Evolutionary conservation across 1,140 invertebrate genomes (phyloP).

Genomic region (Plodia interpunctella): DNA sequence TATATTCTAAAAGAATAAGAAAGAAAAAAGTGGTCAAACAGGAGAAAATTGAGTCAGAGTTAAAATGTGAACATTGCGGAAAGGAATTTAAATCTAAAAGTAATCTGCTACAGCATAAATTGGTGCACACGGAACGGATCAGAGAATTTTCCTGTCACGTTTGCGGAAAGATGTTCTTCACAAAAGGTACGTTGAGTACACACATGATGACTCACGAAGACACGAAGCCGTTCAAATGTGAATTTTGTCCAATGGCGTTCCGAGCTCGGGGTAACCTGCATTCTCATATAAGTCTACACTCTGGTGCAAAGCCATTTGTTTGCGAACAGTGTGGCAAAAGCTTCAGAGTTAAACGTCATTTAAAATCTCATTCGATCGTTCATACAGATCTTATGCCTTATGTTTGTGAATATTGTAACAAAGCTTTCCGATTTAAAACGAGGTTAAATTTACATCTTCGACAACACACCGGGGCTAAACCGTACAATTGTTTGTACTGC

Average conservation of each 20-base stretch:
- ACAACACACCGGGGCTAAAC: conserved; percentile 81
- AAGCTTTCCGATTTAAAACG: conserved; percentile 84
- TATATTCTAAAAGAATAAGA: conserved; percentile 37
- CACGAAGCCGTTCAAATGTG: conserved; percentile 57
- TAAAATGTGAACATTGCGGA: conserved; percentile 55
- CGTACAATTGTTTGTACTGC: conserved; percentile 80
- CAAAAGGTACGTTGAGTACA: conserved; percentile 58
- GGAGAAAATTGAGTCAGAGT: conserved; percentile 26
- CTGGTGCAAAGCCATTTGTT: conserved; percentile 85
- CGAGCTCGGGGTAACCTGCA: conserved; percentile 53
- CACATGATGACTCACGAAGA: conserved; percentile 65
- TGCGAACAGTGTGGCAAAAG: conserved; percentile 86
- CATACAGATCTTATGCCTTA: conserved; percentile 94
- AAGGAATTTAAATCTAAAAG: conserved; percentile 63
- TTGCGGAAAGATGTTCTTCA: conserved; percentile 72
- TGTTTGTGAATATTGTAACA: conserved; percentile 84
- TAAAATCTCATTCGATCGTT: conserved; percentile 75
- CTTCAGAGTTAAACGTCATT: conserved; percentile 79
- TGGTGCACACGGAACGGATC: conserved; percentile 54
- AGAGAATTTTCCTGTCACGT: conserved; percentile 63
- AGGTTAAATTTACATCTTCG: conserved; percentile 82
- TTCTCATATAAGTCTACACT: conserved; percentile 81
- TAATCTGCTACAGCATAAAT: conserved; percentile 56
- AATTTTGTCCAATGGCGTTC: conserved; percentile 58
- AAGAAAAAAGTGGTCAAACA: conserved; percentile 28